Conservation (phyloP, 1,140 invertebrate species). For the Zaprionus ghesquierei region DNA sequence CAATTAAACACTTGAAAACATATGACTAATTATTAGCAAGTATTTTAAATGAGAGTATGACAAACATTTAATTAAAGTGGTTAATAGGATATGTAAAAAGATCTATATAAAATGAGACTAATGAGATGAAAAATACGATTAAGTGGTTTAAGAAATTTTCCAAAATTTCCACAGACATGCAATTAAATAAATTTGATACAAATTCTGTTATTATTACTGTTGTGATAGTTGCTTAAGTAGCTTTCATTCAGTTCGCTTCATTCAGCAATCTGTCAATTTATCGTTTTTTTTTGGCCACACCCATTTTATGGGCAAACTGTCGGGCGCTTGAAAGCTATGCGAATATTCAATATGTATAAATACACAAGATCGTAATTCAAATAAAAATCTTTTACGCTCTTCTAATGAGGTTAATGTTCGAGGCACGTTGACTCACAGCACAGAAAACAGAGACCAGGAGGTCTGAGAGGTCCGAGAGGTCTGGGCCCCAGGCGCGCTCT, state of each 20-base stretch:
- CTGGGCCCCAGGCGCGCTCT: conserved; percentile 19
- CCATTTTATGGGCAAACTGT: conserved; percentile 28
- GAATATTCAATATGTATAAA: conserved; percentile 5
- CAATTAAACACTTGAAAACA: neutral
- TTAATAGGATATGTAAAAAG: neutral
- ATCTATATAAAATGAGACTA: too few relatives aligned
- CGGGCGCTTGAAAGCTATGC: conserved; percentile 34
- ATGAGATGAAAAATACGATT: too few relatives aligned
- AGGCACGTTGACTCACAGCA: conserved; percentile 66
- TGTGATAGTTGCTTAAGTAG: neutral
- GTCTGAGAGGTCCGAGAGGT: conserved; percentile 1
- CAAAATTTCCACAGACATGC: too few relatives aligned
- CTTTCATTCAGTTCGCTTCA: neutral
- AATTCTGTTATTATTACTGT: neutral
- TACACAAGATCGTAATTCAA: conserved; percentile 29
- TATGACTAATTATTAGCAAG: neutral
- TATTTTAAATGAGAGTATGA: neutral
- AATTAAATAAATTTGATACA: neutral
- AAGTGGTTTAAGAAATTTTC: too few relatives aligned
- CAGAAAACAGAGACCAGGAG: neutral
- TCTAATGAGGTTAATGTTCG: conserved; percentile 80
- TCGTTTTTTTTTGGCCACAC: conserved; percentile 11
- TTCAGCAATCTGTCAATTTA: conserved; percentile 12
- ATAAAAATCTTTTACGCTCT: conserved; percentile 56
- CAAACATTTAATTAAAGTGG: neutral